Percentiles rank a stretch among this genome's conserved stretches.
These are phyloP conservation scores for Gallinago jamesoni DNA, from an alignment of 2,113 vertebrate genomes.

Conservation along the genomic window DNA sequence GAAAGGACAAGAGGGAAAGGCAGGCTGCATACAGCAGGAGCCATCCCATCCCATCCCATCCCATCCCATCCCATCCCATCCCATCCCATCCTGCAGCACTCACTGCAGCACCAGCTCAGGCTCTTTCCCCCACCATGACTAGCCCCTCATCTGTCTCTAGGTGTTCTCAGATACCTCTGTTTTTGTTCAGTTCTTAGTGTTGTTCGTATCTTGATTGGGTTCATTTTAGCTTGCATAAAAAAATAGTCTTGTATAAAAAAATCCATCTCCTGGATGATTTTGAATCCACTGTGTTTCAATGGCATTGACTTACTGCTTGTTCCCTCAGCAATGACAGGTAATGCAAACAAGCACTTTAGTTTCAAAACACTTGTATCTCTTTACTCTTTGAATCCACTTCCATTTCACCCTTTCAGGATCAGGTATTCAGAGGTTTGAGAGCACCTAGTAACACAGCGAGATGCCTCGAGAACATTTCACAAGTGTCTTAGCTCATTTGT, in stretches of 20 bases:
- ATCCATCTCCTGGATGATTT: not conserved
- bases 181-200: not conserved
- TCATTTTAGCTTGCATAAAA: not conserved
- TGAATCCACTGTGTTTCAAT: not conserved
- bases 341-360: not conserved
- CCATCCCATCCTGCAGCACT: not conserved
- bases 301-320: not conserved
- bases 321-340: not conserved
- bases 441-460: not conserved
- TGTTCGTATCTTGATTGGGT: not conserved
- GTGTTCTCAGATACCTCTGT: not conserved
- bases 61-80: not conserved
- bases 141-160: not conserved
- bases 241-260: not conserved
- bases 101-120: not conserved
- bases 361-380: not conserved
- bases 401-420: not conserved
- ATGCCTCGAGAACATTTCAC: not conserved
- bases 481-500: not conserved
- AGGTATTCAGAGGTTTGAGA: not conserved
- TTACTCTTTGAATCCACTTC: not conserved
- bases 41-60: not conserved
- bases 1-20: not conserved
- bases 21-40: accelerated
- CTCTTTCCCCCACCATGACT: not conserved